Evolutionary conservation across 2,113 vertebrate species (phyloP).

Genomic region (Corythaixoides concolor): DNA sequence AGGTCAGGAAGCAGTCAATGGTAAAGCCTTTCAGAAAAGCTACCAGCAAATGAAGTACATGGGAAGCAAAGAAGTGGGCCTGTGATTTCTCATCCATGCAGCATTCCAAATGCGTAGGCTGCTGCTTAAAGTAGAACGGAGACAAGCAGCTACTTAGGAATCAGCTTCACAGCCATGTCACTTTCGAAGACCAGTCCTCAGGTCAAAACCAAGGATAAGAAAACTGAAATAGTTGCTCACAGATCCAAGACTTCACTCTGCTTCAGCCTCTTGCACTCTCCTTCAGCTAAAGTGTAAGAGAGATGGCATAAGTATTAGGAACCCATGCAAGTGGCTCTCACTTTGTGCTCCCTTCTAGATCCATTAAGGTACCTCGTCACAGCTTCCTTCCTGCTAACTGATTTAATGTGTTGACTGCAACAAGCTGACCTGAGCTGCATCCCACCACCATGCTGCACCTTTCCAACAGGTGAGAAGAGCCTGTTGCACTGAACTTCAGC

Average conservation of each 20-base stretch:
- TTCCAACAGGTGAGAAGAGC: not conserved
- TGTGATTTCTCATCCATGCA: not conserved
- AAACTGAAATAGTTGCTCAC: not conserved
- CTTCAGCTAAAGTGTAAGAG: not conserved
- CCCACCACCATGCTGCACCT: not conserved
- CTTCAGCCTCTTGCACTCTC: not conserved
- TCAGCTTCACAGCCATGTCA: not conserved
- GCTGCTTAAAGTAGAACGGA: conserved; percentile 18
- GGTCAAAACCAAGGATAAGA: not conserved
- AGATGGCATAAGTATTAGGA: not conserved
- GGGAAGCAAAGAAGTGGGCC: conserved; percentile 1
- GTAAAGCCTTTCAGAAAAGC: conserved; percentile 20
- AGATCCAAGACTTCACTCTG: not conserved
- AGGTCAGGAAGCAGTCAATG: conserved; percentile 25
- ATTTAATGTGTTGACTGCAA: not conserved
- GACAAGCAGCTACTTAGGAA: not conserved
- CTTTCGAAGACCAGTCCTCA: not conserved
- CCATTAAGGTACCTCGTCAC: not conserved
- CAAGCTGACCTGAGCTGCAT: not conserved
- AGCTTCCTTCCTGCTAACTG: not conserved
- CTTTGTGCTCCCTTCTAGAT: not conserved
- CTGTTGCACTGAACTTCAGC: not conserved
- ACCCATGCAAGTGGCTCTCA: not conserved
- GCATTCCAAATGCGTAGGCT: not conserved
- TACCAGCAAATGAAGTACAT: not conserved